Conservation (phyloP, 2,797 vertebrate species). For the Sebastes taczanowskii region DNA sequence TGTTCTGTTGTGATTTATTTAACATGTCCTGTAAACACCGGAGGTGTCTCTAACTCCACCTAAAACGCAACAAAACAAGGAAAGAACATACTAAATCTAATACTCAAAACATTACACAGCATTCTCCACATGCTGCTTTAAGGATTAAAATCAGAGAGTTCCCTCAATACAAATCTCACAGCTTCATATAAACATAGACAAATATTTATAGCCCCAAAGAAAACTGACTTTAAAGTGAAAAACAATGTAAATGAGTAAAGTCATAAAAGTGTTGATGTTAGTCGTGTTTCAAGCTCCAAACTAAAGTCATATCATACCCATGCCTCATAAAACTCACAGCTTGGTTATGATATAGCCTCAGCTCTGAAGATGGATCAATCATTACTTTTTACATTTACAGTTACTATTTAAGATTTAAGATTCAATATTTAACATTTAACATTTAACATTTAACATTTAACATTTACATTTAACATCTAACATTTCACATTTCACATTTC, state of each 20-base stretch:
- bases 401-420: too few species aligned
- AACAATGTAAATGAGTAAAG: too few species aligned
- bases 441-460: too few species aligned
- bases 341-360: constrained; percentile 72
- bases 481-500: too few species aligned
- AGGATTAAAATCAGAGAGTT: not conserved
- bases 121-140: too few species aligned
- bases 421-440: too few species aligned
- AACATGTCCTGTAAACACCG: too few species aligned
- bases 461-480: too few species aligned
- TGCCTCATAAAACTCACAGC: constrained; percentile 53
- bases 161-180: not conserved
- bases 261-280: too few species aligned
- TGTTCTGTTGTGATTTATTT: not conserved
- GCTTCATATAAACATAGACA: not conserved
- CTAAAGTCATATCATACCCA: constrained; percentile 77
- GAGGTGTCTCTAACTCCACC: not conserved
- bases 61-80: not conserved
- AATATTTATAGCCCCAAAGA: not conserved
- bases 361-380: constrained; percentile 31
- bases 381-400: too few species aligned
- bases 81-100: not conserved
- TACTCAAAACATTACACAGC: not conserved
- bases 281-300: constrained; percentile 10
- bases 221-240: not conserved